Evolutionary conservation across 2,113 vertebrate species (phyloP).

Genomic region (Aldabrachelys gigantea): DNA sequence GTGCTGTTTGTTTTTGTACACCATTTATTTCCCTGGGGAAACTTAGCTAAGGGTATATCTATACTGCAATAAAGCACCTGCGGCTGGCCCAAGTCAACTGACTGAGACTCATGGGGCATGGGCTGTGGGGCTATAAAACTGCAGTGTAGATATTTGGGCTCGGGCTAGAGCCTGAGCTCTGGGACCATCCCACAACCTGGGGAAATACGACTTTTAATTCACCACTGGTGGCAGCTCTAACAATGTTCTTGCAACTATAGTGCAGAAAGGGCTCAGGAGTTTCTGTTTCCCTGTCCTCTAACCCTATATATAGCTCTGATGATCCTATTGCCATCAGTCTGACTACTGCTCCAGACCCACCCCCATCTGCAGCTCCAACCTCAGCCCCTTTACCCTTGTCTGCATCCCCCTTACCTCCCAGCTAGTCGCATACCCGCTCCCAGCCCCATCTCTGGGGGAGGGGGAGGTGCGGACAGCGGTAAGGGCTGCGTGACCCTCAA

Average conservation of each 20-base stretch:
- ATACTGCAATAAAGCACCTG: neutral
- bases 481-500: too few species aligned
- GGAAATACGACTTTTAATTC: neutral
- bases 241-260: neutral
- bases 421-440: too few species aligned
- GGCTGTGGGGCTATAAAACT: neutral
- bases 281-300: neutral
- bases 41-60: constrained; percentile 41
- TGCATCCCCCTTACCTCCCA: too few species aligned
- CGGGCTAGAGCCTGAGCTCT: neutral
- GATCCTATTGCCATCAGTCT: too few species aligned
- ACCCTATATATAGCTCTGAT: neutral
- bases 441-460: too few species aligned
- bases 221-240: neutral
- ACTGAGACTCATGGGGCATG: neutral
- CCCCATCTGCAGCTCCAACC: too few species aligned
- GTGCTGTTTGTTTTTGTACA: constrained; percentile 71
- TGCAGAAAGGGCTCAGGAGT: neutral
- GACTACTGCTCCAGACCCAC: too few species aligned
- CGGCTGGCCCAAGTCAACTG: neutral
- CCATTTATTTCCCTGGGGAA: constrained; percentile 71
- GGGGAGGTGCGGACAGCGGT: too few species aligned
- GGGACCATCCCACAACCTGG: neutral
- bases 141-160: neutral
- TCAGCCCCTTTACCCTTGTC: too few species aligned